phyloP scores from a whole-genome alignment of 1,140 invertebrate genomes.

The Calephelis nemesis region DNA sequence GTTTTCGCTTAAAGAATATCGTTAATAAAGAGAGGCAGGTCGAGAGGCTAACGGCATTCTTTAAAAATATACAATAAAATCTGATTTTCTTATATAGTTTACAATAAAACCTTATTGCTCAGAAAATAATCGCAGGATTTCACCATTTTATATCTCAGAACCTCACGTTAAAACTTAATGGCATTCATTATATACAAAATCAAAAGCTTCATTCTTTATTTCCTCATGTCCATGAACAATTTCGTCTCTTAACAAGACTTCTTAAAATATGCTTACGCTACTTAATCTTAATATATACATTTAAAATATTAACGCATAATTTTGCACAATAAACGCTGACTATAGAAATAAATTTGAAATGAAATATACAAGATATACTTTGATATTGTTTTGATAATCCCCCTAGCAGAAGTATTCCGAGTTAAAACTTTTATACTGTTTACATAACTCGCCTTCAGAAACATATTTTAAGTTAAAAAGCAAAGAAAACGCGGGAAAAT shows the following conservation, averaged over 20 bases:
- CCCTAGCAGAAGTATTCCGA: too few relatives aligned
- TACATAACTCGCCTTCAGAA: too few relatives aligned
- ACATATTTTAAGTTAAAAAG: too few relatives aligned
- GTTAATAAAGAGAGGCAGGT: too few relatives aligned
- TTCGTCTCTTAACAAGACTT: not conserved
- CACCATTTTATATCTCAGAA: not conserved
- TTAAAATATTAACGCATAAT: constrained; percentile 1
- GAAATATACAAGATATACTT: not conserved
- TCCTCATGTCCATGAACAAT: not conserved
- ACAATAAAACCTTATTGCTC: too few relatives aligned
- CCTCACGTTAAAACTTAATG: not conserved
- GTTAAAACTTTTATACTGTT: too few relatives aligned
- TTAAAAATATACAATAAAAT: not conserved
- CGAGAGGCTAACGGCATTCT: not conserved
- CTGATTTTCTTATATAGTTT: too few relatives aligned
- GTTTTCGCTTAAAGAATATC: too few relatives aligned
- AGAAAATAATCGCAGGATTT: not conserved
- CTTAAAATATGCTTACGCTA: constrained; percentile 2
- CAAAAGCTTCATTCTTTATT: not conserved
- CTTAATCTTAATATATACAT: not conserved
- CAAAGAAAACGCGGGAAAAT: too few relatives aligned
- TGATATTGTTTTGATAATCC: too few relatives aligned
- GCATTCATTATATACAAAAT: constrained; percentile 17
- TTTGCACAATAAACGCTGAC: not conserved
- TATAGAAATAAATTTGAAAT: not conserved